A percentile compares a stretch with the other conserved stretches of the same genome.
These are phyloP conservation scores for Neoitamus cyanurus DNA, from an alignment of 2,888 invertebrate species.

Conservation along the genomic window DNA sequence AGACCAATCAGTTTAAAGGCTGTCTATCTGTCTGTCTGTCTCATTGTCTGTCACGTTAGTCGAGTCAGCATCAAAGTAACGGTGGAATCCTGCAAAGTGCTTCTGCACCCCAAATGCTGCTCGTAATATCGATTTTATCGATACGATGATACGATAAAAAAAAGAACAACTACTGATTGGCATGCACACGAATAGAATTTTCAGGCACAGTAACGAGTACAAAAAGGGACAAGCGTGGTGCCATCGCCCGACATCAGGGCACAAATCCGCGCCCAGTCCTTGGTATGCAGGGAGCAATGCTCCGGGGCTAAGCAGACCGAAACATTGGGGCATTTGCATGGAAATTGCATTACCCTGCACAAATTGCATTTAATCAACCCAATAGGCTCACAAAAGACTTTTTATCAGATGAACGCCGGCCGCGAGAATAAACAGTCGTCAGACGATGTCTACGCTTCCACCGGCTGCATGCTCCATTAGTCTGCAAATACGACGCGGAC, in stretches of 20 bases:
- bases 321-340: slow-evolving; percentile 30
- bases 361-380: slow-evolving; percentile 25
- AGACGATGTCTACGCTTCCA: not conserved
- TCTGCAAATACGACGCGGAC: not conserved
- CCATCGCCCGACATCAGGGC: not conserved
- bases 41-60: not conserved
- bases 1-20: slow-evolving; percentile 15
- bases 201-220: not conserved
- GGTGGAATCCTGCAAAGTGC: not conserved
- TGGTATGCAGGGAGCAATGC: not conserved
- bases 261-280: not conserved
- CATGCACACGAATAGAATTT: not conserved
- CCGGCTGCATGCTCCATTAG: slow-evolving; percentile 13
- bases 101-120: not conserved
- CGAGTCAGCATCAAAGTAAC: not conserved
- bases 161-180: not conserved
- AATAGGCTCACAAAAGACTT: slow-evolving; percentile 4
- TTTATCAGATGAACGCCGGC: not conserved
- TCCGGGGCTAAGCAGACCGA: slow-evolving; percentile 19
- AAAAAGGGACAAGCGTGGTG: not conserved
- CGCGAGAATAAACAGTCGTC: not conserved
- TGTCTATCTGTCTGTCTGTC: slow-evolving; percentile 18
- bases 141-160: not conserved
- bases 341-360: slow-evolving; percentile 9
- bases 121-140: not conserved